phyloP scores from a whole-genome alignment of 2,797 vertebrate species.

The Leuciscus waleckii region DNA sequence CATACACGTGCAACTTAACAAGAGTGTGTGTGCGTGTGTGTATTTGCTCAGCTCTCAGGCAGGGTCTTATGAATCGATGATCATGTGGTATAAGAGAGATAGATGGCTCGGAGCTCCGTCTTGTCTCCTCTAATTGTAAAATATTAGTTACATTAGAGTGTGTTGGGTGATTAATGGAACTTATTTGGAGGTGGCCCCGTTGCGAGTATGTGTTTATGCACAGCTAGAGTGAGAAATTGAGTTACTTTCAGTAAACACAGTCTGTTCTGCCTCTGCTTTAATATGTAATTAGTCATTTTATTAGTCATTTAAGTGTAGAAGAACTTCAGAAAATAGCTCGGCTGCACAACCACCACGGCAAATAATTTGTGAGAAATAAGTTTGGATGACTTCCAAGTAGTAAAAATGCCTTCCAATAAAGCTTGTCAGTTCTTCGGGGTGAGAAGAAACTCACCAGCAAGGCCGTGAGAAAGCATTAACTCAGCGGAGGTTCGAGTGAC shows the following conservation, averaged over 20 bases:
- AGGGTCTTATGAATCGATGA: constrained; percentile 99
- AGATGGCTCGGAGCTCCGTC: constrained; percentile 98
- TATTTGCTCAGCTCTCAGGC: constrained; percentile 82
- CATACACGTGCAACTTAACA: constrained; percentile 77
- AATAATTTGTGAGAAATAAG: neutral
- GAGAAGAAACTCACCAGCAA: constrained; percentile 8
- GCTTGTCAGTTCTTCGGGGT: neutral
- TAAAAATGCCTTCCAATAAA: neutral
- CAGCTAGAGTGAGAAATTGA: constrained; percentile 24
- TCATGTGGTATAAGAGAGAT: constrained; percentile 99
- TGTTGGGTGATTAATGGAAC: constrained; percentile 99
- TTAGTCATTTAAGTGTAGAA: neutral
- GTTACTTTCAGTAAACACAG: constrained; percentile 16
- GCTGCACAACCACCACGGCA: neutral
- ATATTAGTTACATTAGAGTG: constrained; percentile 99
- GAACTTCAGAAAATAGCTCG: neutral
- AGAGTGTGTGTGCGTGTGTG: constrained; percentile 73
- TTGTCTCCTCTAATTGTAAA: constrained; percentile 99
- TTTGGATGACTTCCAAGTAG: constrained; percentile 14
- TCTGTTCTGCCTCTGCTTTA: constrained; percentile 21
- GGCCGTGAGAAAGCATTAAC: constrained; percentile 13
- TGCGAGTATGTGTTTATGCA: constrained; percentile 25
- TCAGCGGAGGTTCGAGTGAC: constrained; percentile 12
- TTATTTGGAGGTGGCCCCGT: constrained; percentile 98
- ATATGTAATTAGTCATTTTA: constrained; percentile 5